Percentiles rank a stretch among this genome's conserved stretches.
Evolutionary conservation across 2,888 invertebrate species (phyloP).

Genomic region (Hemistola chrysoprasaria): DNA sequence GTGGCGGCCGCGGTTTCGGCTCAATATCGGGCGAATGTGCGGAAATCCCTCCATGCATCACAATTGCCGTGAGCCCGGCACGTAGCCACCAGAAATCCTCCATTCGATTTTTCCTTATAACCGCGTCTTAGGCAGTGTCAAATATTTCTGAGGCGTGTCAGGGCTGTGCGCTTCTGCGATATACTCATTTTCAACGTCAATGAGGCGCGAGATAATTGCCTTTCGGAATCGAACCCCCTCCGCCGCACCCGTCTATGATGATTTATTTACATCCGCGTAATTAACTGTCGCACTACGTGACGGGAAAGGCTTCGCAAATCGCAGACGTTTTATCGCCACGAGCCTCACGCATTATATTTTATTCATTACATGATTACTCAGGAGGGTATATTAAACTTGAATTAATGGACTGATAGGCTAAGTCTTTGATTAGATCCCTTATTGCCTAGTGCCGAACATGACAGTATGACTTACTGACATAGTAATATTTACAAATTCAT

Average conservation of each 20-base stretch:
- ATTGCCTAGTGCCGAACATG: slow-evolving; percentile 16
- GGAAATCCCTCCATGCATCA: slow-evolving; percentile 70
- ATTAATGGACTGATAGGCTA: slow-evolving; percentile 53
- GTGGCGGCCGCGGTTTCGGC: slow-evolving; percentile 51
- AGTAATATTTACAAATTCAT: too few species aligned
- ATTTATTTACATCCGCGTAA: slow-evolving; percentile 82
- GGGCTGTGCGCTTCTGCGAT: slow-evolving; percentile 46
- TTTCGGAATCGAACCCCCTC: slow-evolving; percentile 74
- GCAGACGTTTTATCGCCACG: slow-evolving; percentile 72
- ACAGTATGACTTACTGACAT: slow-evolving; percentile 16
- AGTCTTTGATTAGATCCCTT: slow-evolving; percentile 25
- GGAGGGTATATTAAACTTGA: slow-evolving; percentile 58
- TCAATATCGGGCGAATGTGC: slow-evolving; percentile 61
- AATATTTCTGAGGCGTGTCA: slow-evolving; percentile 63
- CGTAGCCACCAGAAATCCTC: slow-evolving; percentile 63
- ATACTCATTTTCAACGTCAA: slow-evolving; percentile 73
- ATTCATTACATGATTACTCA: slow-evolving; percentile 67
- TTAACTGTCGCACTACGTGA: slow-evolving; percentile 81
- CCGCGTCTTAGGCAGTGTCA: slow-evolving; percentile 63
- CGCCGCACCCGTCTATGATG: slow-evolving; percentile 75
- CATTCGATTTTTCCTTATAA: slow-evolving; percentile 69
- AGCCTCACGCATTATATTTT: slow-evolving; percentile 69
- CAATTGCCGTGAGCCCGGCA: slow-evolving; percentile 65
- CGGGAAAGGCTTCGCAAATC: slow-evolving; percentile 71
- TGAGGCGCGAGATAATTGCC: slow-evolving; percentile 79